phyloP scores from a whole-genome alignment of 2,113 vertebrate species.

The Felis chaus region DNA sequence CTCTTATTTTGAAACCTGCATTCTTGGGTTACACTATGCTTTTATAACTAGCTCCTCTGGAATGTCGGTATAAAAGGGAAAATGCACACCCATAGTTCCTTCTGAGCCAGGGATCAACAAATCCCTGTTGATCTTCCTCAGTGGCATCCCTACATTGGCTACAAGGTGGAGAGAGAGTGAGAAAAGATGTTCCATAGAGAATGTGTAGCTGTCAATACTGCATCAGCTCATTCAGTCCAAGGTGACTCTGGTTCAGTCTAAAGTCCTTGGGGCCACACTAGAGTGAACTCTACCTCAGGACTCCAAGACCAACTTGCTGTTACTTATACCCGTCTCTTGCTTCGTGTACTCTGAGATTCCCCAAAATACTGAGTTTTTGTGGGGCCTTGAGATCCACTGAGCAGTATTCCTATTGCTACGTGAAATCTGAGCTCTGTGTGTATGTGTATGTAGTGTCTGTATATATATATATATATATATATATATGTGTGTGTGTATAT shows the following conservation, averaged over 20 bases:
- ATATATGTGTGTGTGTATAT: too few relatives aligned
- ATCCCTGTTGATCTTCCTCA: not conserved
- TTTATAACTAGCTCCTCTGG: not conserved
- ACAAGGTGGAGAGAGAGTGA: not conserved
- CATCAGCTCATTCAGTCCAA: not conserved
- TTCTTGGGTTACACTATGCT: not conserved
- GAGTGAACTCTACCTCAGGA: not conserved
- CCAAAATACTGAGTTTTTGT: not conserved
- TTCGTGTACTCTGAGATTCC: not conserved
- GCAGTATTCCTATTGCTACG: too few relatives aligned
- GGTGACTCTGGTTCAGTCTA: not conserved
- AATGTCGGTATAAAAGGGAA: not conserved
- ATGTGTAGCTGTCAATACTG: not conserved
- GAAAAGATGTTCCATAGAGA: not conserved
- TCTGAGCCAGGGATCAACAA: not conserved
- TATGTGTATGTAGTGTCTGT: too few relatives aligned
- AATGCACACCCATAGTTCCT: not conserved
- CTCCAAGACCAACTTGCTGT: not conserved
- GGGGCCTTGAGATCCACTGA: not conserved
- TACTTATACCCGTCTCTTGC: not conserved
- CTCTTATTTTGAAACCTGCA: not conserved
- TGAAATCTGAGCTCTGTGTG: not conserved
- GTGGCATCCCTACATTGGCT: not conserved
- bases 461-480: too few relatives aligned
- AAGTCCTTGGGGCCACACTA: too few relatives aligned